Conservation (phyloP, 2,113 vertebrate species). For the Catagonus wagneri region DNA sequence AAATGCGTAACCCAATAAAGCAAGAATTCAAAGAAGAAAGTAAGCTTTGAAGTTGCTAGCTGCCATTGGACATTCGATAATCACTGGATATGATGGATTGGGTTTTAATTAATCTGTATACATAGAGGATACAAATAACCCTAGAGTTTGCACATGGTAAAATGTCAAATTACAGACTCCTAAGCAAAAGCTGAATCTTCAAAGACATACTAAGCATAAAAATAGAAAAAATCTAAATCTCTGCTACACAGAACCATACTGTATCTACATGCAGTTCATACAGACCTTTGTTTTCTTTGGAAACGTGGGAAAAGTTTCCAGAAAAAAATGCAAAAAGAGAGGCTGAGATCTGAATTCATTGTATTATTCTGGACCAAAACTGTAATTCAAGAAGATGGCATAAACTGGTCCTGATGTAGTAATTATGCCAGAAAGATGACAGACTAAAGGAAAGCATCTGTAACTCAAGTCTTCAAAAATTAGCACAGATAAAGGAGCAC, state of each 20-base stretch:
- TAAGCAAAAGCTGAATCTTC: background rate
- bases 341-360: background rate
- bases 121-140: background rate
- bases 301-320: background rate
- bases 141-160: background rate
- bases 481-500: background rate
- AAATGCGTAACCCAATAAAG: background rate
- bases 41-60: conserved; percentile 46
- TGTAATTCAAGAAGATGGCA: background rate
- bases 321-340: background rate
- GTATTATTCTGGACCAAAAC: background rate
- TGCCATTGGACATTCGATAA: conserved; percentile 13
- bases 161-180: background rate
- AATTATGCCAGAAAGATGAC: background rate
- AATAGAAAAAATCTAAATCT: background rate
- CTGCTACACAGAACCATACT: background rate
- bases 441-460: background rate
- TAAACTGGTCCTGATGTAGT: background rate
- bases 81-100: background rate
- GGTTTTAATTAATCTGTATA: conserved; percentile 54
- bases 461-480: background rate
- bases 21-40: conserved; percentile 53
- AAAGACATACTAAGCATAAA: background rate
- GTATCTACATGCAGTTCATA: background rate
- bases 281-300: background rate